phyloP scores from a whole-genome alignment of 2,113 vertebrate genomes.

The Chunga burmeisteri region DNA sequence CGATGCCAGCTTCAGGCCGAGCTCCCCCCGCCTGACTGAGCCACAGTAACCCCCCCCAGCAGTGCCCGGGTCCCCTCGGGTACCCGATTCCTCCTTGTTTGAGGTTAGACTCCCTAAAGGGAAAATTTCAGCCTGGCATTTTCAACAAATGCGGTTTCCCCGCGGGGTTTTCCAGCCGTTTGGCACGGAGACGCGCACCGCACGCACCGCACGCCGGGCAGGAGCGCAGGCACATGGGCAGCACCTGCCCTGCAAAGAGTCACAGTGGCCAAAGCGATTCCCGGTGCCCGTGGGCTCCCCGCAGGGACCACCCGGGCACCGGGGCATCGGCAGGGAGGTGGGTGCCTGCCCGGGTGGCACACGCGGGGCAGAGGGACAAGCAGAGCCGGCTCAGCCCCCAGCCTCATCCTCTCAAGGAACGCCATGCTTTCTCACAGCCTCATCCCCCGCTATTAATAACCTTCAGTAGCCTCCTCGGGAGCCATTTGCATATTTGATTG shows the following conservation, averaged over 20 bases:
- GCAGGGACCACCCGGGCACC: not conserved
- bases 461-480: conserved; percentile 53
- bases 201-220: not conserved
- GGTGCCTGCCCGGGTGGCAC: not conserved
- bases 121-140: not conserved
- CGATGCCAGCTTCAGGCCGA: not conserved
- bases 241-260: not conserved
- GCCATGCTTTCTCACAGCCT: not conserved
- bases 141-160: not conserved
- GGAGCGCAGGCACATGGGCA: fast-evolving
- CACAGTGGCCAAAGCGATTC: fast-evolving
- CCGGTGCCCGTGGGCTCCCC: not conserved
- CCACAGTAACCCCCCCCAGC: too few species aligned
- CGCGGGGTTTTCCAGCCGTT: fast-evolving
- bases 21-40: fast-evolving
- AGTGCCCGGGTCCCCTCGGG: fast-evolving
- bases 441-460: conserved; percentile 51
- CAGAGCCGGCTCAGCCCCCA: not conserved
- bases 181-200: fast-evolving
- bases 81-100: not conserved
- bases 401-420: not conserved
- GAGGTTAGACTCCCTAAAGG: not conserved
- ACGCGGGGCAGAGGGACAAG: not conserved
- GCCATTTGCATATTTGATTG: conserved; percentile 78
- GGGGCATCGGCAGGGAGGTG: fast-evolving